Evolutionary conservation across 2,113 vertebrate genomes (phyloP).

Genomic region (Myiagra hebetior): DNA sequence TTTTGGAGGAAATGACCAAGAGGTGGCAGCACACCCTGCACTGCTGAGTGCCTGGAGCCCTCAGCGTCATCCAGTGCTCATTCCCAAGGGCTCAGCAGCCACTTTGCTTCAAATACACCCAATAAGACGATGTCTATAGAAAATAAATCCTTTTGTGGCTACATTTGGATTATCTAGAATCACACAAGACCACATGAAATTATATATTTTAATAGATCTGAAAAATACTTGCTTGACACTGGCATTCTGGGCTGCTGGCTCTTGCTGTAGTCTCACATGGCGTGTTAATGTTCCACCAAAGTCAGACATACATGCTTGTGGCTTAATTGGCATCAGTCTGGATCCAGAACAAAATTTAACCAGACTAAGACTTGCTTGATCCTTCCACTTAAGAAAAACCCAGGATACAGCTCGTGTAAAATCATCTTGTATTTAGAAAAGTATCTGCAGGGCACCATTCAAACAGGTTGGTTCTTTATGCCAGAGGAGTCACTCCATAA

Average conservation of each 20-base stretch:
- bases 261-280: background rate
- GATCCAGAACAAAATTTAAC: background rate
- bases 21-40: constrained; percentile 70
- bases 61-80: background rate
- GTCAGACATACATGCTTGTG: background rate
- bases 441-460: background rate
- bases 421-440: background rate
- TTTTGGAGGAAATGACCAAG: constrained; percentile 43
- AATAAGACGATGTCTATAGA: background rate
- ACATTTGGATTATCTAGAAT: background rate
- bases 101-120: background rate
- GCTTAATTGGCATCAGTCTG: background rate
- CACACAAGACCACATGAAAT: background rate
- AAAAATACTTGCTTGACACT: background rate
- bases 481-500: background rate
- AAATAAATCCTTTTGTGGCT: background rate
- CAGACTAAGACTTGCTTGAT: background rate
- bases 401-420: background rate
- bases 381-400: background rate
- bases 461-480: background rate
- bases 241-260: background rate
- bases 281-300: background rate
- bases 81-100: background rate
- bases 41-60: background rate
- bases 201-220: background rate